Conservation (phyloP, 2,113 vertebrate genomes). For the Gracilinanus agilis region DNA sequence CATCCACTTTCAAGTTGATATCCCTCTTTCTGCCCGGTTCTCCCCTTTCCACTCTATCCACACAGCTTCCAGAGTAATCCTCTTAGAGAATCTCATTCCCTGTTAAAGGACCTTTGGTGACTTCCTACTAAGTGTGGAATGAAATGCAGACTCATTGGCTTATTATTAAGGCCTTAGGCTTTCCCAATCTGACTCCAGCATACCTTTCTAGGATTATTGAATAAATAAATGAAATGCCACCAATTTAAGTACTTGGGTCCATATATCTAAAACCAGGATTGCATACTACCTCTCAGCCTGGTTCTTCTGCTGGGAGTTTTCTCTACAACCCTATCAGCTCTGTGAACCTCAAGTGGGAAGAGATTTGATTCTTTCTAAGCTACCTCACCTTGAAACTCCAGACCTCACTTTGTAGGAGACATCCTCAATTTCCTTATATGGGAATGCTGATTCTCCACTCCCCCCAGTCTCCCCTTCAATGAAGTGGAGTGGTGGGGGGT, state of each 20-base stretch:
- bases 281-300: background rate
- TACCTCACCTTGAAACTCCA: background rate
- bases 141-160: background rate
- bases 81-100: background rate
- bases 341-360: background rate
- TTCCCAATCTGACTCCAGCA: background rate
- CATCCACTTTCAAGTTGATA: background rate
- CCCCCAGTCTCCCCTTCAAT: too few relatives aligned
- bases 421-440: background rate
- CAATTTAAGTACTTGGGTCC: background rate
- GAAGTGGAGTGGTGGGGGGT: background rate
- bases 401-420: background rate
- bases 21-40: background rate
- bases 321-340: background rate
- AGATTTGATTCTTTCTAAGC: background rate
- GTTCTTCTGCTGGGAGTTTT: background rate
- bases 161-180: background rate
- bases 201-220: background rate
- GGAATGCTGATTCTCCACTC: background rate
- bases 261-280: background rate
- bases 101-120: background rate
- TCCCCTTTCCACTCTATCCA: background rate
- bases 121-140: background rate
- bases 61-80: background rate
- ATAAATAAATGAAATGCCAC: background rate